A percentile compares a stretch with the other conserved stretches of the same genome.
phyloP scores from a whole-genome alignment of 2,113 vertebrate species.

The Percopsis transmontana region DNA sequence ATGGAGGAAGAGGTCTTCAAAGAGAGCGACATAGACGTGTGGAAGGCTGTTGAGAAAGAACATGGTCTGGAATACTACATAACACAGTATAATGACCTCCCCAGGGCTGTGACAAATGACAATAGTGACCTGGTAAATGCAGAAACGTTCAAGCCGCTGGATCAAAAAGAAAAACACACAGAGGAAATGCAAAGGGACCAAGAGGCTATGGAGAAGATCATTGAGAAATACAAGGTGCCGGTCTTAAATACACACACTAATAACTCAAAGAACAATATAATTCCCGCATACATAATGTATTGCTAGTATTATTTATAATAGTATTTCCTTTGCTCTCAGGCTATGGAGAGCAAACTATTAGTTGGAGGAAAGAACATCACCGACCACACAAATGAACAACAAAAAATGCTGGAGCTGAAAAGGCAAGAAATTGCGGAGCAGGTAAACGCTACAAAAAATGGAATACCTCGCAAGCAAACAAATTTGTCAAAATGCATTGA shows the following conservation, averaged over 20 bases:
- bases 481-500: neutral
- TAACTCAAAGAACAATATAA: slow-evolving; percentile 15
- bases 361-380: slow-evolving; percentile 94
- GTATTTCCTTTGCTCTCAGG: slow-evolving; percentile 72
- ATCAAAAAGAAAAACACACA: slow-evolving; percentile 87
- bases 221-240: slow-evolving; percentile 92
- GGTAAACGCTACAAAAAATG: slow-evolving; percentile 73
- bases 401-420: slow-evolving; percentile 92
- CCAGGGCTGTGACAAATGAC: slow-evolving; percentile 69
- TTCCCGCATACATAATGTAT: slow-evolving; percentile 47
- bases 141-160: slow-evolving; percentile 85
- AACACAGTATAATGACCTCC: slow-evolving; percentile 71
- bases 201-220: slow-evolving; percentile 88
- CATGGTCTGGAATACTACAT: slow-evolving; percentile 75
- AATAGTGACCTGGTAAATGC: slow-evolving; percentile 81
- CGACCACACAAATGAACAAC: slow-evolving; percentile 97
- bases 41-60: slow-evolving; percentile 66
- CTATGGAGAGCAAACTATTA: slow-evolving; percentile 96
- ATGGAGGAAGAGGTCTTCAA: slow-evolving; percentile 64
- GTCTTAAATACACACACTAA: neutral
- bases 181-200: slow-evolving; percentile 89
- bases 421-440: slow-evolving; percentile 94
- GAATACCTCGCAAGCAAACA: neutral
- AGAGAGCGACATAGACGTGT: slow-evolving; percentile 68
- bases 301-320: too few species aligned